Conservation (phyloP, 2,888 invertebrate genomes). For the Sarcophaga rosellei region DNA sequence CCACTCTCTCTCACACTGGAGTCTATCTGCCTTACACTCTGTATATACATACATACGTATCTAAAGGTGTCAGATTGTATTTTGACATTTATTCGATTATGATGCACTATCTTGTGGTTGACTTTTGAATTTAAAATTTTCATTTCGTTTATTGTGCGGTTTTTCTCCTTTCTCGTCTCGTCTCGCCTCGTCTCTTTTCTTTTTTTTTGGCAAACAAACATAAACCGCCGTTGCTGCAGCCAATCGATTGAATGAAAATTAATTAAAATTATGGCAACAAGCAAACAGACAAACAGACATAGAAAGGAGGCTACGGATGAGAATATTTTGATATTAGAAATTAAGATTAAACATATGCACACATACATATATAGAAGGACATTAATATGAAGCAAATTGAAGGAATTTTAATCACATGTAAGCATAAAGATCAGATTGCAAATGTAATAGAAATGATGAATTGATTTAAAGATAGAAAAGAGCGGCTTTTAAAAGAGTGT, state of each 20-base stretch:
- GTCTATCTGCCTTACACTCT: background rate
- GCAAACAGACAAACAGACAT: no score
- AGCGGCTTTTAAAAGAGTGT: no score
- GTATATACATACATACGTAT: background rate
- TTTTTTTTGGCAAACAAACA: no score
- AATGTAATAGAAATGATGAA: no score
- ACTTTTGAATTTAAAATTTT: conserved; percentile 28
- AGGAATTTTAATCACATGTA: no score
- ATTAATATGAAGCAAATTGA: no score
- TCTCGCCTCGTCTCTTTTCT: no score
- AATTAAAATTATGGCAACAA: conserved; percentile 33
- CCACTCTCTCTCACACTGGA: no score
- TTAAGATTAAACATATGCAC: conserved; percentile 4
- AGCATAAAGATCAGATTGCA: no score
- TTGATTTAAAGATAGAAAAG: no score
- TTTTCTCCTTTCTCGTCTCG: conserved; percentile 9
- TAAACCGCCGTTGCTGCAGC: no score
- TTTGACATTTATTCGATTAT: conserved; percentile 49
- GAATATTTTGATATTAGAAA: conserved; percentile 27
- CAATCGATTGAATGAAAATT: conserved; percentile 21
- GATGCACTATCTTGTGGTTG: conserved; percentile 44
- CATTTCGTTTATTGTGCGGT: conserved; percentile 43
- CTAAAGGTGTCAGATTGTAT: conserved; percentile 9
- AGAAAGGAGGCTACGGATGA: background rate
- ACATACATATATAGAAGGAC: no score